Evolutionary conservation across 1,140 invertebrate genomes (phyloP).

Genomic region (Druon quercuslanigerum): DNA sequence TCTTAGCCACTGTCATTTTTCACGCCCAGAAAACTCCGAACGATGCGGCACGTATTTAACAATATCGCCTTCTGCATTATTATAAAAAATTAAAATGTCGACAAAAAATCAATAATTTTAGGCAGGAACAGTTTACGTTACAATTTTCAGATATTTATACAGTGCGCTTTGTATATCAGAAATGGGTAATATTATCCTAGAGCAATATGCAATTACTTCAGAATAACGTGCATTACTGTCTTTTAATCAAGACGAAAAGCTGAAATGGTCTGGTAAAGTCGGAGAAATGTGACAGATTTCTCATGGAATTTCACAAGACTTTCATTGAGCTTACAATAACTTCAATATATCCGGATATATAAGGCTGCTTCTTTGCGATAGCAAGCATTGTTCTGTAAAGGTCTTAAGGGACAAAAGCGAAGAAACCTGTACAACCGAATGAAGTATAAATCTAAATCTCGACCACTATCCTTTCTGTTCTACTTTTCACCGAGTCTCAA

Average conservation of each 20-base stretch:
- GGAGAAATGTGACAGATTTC: slow-evolving; percentile 49
- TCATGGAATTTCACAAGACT: slow-evolving; percentile 58
- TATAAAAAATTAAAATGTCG: no score
- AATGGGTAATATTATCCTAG: not conserved
- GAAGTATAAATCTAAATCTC: slow-evolving; percentile 65
- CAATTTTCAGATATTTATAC: no score
- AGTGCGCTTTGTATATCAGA: no score
- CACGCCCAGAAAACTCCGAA: no score
- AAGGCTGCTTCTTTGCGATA: slow-evolving; percentile 36
- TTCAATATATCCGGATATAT: slow-evolving; percentile 60
- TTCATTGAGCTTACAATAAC: slow-evolving; percentile 68
- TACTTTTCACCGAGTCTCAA: slow-evolving; percentile 23
- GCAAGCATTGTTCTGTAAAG: slow-evolving; percentile 21
- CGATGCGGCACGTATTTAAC: no score
- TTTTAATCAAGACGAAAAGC: slow-evolving; percentile 34
- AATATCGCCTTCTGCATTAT: no score
- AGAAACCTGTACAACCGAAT: slow-evolving; percentile 49
- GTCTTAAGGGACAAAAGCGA: slow-evolving; percentile 26
- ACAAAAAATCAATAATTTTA: no score
- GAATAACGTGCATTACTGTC: not conserved
- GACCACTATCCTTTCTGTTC: slow-evolving; percentile 49
- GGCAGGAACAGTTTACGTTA: no score
- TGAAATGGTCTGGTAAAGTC: slow-evolving; percentile 41
- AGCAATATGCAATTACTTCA: not conserved
- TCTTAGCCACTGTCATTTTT: no score